A percentile compares a stretch with the other conserved stretches of the same genome.
Evolutionary conservation across 1,140 invertebrate genomes (phyloP).

Genomic region (Solen grandis): DNA sequence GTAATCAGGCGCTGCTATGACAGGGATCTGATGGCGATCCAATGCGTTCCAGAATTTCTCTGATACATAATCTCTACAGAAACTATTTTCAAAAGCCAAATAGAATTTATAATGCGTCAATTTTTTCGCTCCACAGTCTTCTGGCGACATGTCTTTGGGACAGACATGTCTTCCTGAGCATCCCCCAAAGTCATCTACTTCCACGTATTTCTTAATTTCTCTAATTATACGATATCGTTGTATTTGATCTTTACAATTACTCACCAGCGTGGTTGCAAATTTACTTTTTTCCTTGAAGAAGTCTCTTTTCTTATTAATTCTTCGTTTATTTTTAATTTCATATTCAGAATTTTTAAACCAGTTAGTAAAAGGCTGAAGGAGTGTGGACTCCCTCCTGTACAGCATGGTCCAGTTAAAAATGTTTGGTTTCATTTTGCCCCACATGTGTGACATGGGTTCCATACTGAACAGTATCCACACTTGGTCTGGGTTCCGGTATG

Average conservation of each 20-base stretch:
- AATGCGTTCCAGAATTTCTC: neutral
- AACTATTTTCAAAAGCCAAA: slow-evolving; percentile 11
- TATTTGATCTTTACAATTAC: neutral
- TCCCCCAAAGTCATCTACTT: neutral
- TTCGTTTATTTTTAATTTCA: slow-evolving; percentile 1
- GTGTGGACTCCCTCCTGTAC: slow-evolving; percentile 47
- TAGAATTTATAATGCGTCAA: neutral
- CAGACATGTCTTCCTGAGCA: neutral
- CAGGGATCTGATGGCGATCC: neutral
- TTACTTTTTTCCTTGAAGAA: neutral
- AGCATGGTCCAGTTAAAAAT: slow-evolving; percentile 51
- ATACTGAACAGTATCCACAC: slow-evolving; percentile 38
- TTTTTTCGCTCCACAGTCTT: neutral
- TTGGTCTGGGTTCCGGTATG: slow-evolving; percentile 25
- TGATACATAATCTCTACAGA: neutral
- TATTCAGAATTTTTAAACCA: slow-evolving; percentile 22
- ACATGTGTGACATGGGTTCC: slow-evolving; percentile 48
- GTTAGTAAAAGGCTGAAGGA: slow-evolving; percentile 32
- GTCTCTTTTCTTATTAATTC: slow-evolving; percentile 1
- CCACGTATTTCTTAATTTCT: neutral
- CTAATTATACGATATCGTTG: neutral
- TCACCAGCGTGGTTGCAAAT: neutral
- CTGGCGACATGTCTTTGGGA: neutral
- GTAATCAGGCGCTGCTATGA: slow-evolving; percentile 4
- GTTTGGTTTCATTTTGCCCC: slow-evolving; percentile 42